Evolutionary conservation across 2,888 invertebrate species (phyloP), one percentile per base, ranked within the genome.

Genomic region (Pyrrhosoma nymphula): DNA sequence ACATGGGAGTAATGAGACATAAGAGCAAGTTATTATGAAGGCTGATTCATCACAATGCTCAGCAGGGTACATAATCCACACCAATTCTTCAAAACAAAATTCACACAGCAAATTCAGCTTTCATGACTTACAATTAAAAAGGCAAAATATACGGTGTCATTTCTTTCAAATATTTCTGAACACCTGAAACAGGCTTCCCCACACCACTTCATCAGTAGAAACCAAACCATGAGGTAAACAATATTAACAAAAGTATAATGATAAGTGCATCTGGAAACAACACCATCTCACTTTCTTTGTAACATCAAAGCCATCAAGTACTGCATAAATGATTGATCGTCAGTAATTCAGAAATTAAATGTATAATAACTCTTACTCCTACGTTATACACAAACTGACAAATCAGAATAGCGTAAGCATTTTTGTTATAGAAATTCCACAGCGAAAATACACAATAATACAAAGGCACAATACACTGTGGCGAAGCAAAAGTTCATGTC

Each of bases 1-100:
- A 93, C 93, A 93, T 93, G 93, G 93, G 93, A 93, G 93, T 93
- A 93, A 93, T 93, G 93, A 93, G 93, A 93, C 82, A 82, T 75
- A 93, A 93, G 69, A 93, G 63, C 93, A 93, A 93, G 93, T 93
- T 91, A 93, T 93, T 93, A 63, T n/a, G 39, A 93, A 93, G 93
- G 93, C 93, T 93, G 93, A 93, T 69, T 93, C 75, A 63, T 93
- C 69, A 69, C 93, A 93, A 93, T 93, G 93, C 39, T 93, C 93
- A 93, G 93, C 93, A 93, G 93, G 93, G 93, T 69, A 93, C 47
- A 93, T 69, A 93, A 93, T 93, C 93, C 93, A 93, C 93, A 93
- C 69, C 93, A 93, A 69, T 93, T 93, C 69, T 69, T 69, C 47
- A 69, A 39, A 39, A 93, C 63, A 93, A 39, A 93, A 93, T 63